These are phyloP conservation scores for Dione vanillae DNA, from an alignment of 2,888 invertebrate species.

Conservation along the genomic window DNA sequence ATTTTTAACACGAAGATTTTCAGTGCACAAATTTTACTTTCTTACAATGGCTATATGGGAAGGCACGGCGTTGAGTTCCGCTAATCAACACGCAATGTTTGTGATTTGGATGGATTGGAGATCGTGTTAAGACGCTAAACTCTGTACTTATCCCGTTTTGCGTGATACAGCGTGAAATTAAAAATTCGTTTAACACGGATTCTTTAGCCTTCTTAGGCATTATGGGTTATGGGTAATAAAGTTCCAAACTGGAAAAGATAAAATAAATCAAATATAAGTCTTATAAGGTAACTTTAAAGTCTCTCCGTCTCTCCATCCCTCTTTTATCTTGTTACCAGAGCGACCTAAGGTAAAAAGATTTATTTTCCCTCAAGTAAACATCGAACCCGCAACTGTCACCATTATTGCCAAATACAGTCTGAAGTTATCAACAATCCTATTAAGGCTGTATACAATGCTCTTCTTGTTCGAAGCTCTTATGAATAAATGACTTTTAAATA, in stretches of 20 bases:
- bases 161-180: background rate
- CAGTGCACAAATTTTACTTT: background rate
- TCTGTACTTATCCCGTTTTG: background rate
- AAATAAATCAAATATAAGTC: no score
- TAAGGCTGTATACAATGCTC: background rate
- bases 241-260: no score
- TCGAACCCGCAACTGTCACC: background rate
- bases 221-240: no score
- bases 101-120: background rate
- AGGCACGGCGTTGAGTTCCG: background rate
- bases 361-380: background rate
- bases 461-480: background rate
- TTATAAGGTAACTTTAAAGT: no score
- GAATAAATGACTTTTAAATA: background rate
- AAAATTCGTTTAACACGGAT: background rate
- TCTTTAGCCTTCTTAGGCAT: no score
- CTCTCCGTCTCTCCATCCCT: no score
- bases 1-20: background rate
- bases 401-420: background rate
- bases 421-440: no score
- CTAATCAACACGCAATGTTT: background rate
- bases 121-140: background rate
- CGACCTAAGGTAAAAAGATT: no score
- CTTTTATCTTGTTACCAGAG: no score
- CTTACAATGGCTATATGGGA: background rate